Evolutionary conservation across 2,888 invertebrate species (phyloP).

Genomic region (Cryptocephalus primarius): DNA sequence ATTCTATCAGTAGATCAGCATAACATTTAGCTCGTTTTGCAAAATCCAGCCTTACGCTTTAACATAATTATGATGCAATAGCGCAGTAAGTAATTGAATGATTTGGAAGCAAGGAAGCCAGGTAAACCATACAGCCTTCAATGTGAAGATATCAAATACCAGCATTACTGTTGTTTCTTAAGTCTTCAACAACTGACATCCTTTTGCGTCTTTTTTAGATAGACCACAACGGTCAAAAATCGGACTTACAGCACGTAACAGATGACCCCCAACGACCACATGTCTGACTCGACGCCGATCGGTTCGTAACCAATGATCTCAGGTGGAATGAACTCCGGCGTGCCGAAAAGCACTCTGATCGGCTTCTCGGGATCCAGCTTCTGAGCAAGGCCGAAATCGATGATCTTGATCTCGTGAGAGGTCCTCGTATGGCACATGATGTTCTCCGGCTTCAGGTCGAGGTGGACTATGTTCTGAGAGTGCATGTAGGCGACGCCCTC

Average conservation of each 20-base stretch:
- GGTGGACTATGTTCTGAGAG: conserved; percentile 67
- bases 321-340: conserved; percentile 87
- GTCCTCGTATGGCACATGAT: conserved; percentile 82
- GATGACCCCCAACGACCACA: conserved; percentile 94
- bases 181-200: too few relatives aligned
- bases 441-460: conserved; percentile 93
- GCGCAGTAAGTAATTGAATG: too few relatives aligned
- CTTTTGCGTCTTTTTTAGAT: too few relatives aligned
- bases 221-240: neutral
- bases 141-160: too few relatives aligned
- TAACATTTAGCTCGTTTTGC: too few relatives aligned
- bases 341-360: conserved; percentile 63
- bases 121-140: too few relatives aligned
- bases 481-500: conserved; percentile 89
- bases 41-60: too few relatives aligned
- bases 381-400: conserved; percentile 87
- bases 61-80: too few relatives aligned
- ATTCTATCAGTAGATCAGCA: too few relatives aligned
- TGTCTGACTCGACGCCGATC: conserved; percentile 74
- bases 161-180: too few relatives aligned
- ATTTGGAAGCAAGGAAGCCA: too few relatives aligned
- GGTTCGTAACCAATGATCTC: conserved; percentile 87
- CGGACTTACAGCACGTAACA: conserved; percentile 80
- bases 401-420: conserved; percentile 81
- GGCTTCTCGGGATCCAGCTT: conserved; percentile 56